Evolutionary conservation across 2,888 invertebrate species (phyloP), one percentile per base, ranked within the genome.

Genomic region (Brachypalpus laphriformis): DNA sequence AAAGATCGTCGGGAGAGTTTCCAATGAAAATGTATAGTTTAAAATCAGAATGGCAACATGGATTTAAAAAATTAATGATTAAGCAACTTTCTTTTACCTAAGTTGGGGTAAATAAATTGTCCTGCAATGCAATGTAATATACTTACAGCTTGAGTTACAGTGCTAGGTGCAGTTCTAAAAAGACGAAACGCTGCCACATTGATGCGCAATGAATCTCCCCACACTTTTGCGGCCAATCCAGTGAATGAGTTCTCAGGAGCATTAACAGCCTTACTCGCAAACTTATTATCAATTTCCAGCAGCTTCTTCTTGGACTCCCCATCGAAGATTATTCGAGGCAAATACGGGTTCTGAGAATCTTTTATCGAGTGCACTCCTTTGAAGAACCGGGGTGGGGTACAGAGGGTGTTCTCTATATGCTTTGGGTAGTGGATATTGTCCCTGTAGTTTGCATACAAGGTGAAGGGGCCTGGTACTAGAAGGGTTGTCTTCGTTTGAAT

Each of bases 391-490:
- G 88, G 88, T 14, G 86, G 63, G 8, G 88, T 82, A 47, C 80
- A 78, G 25, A 87, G 71, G 16, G 87, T 63, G 4, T 68, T 56
- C 14, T 70, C 77, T 20, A 66, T 22, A 14, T 71, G 37, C 6
- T 81, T 37, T 0, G 87, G 89, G 71, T 89, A 89, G 63, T 88
- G 82, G 7, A 63, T 85, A 78, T 88, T 89, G 14, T 87, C 81
- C n/a, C 86, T 81, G 18, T 88, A 88, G 45, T 82, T 87, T 11
- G 88, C 88, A 86, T 88, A 75, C 16, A 89, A 68, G 0, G 89
- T 89, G 57, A 89, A 89, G 5, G 89, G 89, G 1, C 88, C 89
- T 22, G 89, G 89, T n/a, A 89, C 85, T 0, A 89, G 61, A 49
- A 89, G 74, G 1, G 54, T 51, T 0, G 82, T 20, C 66, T 76